Percentiles rank a stretch among this genome's conserved stretches.
Conservation (phyloP, 2,888 invertebrate genomes). For the Tipula vernalis region DNA sequence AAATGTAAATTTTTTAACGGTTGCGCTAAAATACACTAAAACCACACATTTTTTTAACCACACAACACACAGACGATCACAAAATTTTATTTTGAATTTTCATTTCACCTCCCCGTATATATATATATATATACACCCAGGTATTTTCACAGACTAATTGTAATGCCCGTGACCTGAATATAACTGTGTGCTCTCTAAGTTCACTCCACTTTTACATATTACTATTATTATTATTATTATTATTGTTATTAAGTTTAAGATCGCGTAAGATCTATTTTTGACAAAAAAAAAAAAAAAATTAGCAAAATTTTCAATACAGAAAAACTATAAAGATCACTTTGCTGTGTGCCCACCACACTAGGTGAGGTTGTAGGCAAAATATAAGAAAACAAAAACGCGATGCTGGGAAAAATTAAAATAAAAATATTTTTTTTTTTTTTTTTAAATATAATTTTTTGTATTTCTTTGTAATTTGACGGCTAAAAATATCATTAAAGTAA, state of each 20-base stretch:
- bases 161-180: conserved; percentile 5
- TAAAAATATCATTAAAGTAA: conserved; percentile 7
- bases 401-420: background rate
- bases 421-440: background rate
- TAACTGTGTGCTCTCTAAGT: background rate
- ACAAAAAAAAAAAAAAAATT: background rate
- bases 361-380: background rate
- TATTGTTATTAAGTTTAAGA: background rate
- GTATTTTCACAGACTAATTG: background rate
- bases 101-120: background rate
- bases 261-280: conserved; percentile 1
- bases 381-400: background rate
- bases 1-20: background rate
- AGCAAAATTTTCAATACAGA: background rate
- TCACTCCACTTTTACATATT: conserved; percentile 6
- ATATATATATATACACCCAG: too few species aligned
- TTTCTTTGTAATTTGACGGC: background rate
- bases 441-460: background rate
- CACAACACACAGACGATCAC: background rate
- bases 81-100: background rate
- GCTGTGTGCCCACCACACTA: background rate
- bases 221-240: background rate
- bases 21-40: background rate
- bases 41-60: background rate
- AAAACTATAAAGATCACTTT: background rate